Conservation (phyloP, 1,140 invertebrate genomes). For the Brachionus plicatilis region DNA sequence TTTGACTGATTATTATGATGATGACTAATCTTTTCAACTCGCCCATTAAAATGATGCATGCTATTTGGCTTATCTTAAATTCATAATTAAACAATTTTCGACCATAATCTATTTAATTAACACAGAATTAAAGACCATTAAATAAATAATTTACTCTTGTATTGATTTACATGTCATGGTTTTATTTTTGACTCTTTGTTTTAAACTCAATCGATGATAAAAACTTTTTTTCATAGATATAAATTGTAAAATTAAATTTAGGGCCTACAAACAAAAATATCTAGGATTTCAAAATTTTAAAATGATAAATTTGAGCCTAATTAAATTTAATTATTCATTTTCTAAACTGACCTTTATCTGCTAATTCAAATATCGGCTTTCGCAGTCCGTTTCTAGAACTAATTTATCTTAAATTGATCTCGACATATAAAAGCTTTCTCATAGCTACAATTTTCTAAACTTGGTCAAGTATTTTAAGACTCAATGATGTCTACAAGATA, state of each 20-base stretch:
- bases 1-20: neutral
- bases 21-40: neutral
- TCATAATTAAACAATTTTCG: neutral
- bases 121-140: neutral
- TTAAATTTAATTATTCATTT: conserved; percentile 26
- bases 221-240: neutral
- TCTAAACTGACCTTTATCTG: conserved; percentile 18
- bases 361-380: neutral
- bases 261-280: neutral
- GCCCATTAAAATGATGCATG: neutral
- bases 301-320: conserved; percentile 30
- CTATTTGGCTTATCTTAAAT: neutral
- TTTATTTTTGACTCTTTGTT: neutral
- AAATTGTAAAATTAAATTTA: neutral
- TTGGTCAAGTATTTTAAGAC: conserved; percentile 4
- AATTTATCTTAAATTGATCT: neutral
- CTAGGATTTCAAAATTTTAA: conserved; percentile 22
- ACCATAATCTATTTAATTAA: neutral
- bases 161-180: neutral
- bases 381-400: neutral
- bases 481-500: neutral
- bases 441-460: neutral
- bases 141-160: neutral
- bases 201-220: neutral
- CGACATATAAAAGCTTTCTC: neutral